Base-by-base conservation (phyloP, 35 echinoderm and acorn worm genomes). In the Nesometra sesokonis region DNA sequence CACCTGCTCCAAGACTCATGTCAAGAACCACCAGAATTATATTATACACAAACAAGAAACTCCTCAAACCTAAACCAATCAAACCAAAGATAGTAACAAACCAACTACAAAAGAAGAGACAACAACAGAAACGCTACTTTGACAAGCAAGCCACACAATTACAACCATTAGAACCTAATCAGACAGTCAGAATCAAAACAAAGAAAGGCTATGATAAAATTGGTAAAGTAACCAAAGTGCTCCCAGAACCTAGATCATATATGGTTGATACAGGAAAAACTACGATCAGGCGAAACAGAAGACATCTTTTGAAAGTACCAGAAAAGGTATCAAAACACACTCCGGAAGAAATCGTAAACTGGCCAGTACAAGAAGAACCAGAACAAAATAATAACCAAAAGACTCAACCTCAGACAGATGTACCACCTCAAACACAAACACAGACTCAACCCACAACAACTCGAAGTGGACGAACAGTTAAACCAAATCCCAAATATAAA, bases 1-100 rank as follows among this genome's bases (percentile, higher is more conserved):
- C 91, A 52, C 86, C 86, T 17, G 31, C 86, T 32, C 90, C 87
- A 81, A 47, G 91, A 3, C 89, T 86, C 32, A 43, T 90, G 77
- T 85, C 79, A 31, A 19, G 90, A 29, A 0, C 8, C 13, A 86
- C 85, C 23, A 76, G 34, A 86, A 86, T 3, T 21, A 11, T 23
- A 17, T 30, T 86, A 0, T 32, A 8, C 33, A 86, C 34, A 29
- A 77, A 8, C 46, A 17, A 57, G 15, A 57, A 8, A 7, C 31
- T 85, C 5, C 84, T 85, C 3, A 85, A 85, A 34, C 84, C 84
- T 29, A 57, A 36, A 46, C 11, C 15, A 4, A 76, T 76, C 29
- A 76, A 85, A 5, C 5, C 52, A 31, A 35, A 33, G 27, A 21
- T 35, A 17, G 21, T 83, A 5, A 35, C 15, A 35, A 15, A 33